These are phyloP conservation scores for Glomeris marginata DNA, from an alignment of 2,888 invertebrate genomes.

Conservation along the genomic window DNA sequence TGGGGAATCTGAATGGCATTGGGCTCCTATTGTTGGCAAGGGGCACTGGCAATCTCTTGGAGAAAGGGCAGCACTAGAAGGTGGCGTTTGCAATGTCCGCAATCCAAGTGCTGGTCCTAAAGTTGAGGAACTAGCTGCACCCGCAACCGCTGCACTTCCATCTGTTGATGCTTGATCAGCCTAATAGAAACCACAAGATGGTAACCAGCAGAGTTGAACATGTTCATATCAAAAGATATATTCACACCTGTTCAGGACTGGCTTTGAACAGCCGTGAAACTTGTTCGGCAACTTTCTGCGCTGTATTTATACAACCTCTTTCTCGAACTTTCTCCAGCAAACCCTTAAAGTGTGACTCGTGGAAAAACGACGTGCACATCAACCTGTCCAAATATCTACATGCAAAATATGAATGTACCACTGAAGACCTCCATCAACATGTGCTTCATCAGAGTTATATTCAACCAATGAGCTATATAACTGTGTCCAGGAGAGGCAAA, in stretches of 20 bases:
- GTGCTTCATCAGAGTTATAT: no score
- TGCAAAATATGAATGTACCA: constrained; percentile 8
- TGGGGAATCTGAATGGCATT: not conserved
- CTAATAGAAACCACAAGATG: not conserved
- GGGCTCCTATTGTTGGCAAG: not conserved
- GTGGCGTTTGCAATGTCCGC: no score
- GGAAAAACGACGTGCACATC: constrained; percentile 72
- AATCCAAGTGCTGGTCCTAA: no score
- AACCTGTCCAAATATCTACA: constrained; percentile 60
- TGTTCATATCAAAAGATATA: no score
- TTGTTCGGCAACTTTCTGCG: constrained; percentile 58
- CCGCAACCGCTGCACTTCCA: no score
- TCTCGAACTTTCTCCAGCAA: constrained; percentile 59
- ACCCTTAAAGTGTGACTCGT: constrained; percentile 41
- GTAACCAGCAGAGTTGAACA: no score
- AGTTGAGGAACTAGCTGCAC: not conserved
- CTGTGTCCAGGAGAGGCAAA: no score
- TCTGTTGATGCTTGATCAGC: not conserved
- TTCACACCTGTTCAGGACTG: constrained; percentile 1
- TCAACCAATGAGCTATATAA: no score
- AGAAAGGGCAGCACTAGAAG: no score
- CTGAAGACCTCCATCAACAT: no score
- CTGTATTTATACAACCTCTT: constrained; percentile 47
- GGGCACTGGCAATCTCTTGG: not conserved
- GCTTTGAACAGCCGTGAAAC: constrained; percentile 33